These are phyloP conservation scores for Microtus oregoni DNA, from an alignment of 2,113 vertebrate genomes.

Conservation along the genomic window DNA sequence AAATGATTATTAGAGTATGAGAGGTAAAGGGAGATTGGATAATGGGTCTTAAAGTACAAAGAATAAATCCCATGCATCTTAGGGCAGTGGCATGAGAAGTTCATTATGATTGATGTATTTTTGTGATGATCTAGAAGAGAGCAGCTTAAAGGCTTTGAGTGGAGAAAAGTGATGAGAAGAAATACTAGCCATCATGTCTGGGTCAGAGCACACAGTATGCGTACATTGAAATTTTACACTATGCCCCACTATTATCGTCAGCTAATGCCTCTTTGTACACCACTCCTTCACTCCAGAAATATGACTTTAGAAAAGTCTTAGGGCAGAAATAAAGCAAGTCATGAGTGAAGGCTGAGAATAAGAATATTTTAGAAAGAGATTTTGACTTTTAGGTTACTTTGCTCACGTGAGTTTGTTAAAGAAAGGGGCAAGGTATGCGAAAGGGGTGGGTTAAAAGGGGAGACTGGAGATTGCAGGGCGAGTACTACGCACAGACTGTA, in stretches of 20 bases:
- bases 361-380: conserved; percentile 43
- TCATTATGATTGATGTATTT: background rate
- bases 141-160: background rate
- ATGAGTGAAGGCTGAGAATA: background rate
- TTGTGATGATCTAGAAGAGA: background rate
- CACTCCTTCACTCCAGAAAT: background rate
- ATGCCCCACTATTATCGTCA: background rate
- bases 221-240: background rate
- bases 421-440: background rate
- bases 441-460: background rate
- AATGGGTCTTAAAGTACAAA: background rate
- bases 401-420: background rate
- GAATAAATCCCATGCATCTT: background rate
- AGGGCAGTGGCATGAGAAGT: background rate
- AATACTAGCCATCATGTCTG: background rate
- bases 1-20: background rate
- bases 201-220: background rate
- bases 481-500: background rate
- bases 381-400: conserved; percentile 14
- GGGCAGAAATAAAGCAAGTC: background rate
- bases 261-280: background rate
- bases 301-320: background rate
- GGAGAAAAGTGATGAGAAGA: background rate
- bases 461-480: background rate
- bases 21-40: background rate